Percentiles rank a stretch among this genome's conserved stretches.
phyloP scores from a whole-genome alignment of 2,113 vertebrate species.

The Callopanchax toddi region DNA sequence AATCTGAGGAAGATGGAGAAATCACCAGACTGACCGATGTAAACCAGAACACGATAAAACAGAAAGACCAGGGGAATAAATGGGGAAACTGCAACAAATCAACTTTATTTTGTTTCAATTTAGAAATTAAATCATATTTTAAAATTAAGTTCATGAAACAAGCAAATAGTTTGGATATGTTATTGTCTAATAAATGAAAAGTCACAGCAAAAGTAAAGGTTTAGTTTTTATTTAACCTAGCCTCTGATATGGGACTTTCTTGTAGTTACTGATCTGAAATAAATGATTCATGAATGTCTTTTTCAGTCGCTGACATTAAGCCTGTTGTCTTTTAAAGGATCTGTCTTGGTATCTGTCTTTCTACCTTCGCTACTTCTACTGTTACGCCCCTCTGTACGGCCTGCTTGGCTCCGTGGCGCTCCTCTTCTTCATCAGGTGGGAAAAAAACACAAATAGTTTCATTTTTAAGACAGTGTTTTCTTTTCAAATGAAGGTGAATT shows the following conservation, averaged over 20 bases:
- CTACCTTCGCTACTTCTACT: constrained; percentile 87
- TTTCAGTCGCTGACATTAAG: background rate
- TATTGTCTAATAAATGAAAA: background rate
- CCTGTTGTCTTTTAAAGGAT: constrained; percentile 78
- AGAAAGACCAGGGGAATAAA: no score
- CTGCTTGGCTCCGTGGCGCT: constrained; percentile 84
- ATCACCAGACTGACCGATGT: no score
- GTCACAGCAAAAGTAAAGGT: no score
- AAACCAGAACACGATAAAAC: no score
- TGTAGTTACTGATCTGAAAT: background rate
- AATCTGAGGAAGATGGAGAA: no score
- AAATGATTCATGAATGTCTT: background rate
- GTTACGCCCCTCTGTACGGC: constrained; percentile 86
- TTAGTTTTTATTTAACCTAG: background rate
- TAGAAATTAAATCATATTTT: no score
- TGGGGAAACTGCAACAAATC: no score
- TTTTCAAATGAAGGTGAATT: no score
- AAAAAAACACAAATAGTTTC: background rate
- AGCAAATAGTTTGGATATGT: background rate
- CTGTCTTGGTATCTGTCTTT: constrained; percentile 89
- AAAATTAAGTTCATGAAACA: no score
- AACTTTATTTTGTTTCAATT: no score
- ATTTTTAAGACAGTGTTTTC: no score
- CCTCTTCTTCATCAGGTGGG: constrained; percentile 89
- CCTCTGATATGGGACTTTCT: background rate